These are phyloP conservation scores for Trogon melanurus DNA, from an alignment of 2,113 vertebrate genomes.

Conservation along the genomic window DNA sequence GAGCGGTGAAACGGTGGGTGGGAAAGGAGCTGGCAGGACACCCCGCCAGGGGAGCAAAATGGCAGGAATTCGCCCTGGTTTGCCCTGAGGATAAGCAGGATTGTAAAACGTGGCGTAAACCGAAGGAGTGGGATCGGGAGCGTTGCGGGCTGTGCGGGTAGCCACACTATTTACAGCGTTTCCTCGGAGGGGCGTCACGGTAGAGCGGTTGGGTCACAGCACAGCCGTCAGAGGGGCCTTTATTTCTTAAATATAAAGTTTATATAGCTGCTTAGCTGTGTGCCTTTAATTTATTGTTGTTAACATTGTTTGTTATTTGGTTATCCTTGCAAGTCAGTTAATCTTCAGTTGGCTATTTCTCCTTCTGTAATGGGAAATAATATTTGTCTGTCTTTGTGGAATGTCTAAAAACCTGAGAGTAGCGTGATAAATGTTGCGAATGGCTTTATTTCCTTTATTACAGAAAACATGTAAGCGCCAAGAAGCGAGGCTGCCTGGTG, in stretches of 20 bases:
- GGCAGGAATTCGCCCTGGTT: neutral
- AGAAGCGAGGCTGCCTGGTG: neutral
- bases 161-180: neutral
- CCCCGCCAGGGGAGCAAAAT: neutral
- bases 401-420: neutral
- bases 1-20: neutral
- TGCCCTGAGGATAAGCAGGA: neutral
- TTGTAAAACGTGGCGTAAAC: neutral
- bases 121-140: neutral
- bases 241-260: neutral
- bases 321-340: neutral
- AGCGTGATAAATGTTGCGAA: neutral
- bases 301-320: neutral
- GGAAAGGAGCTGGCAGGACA: neutral
- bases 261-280: neutral
- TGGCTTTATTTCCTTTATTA: neutral
- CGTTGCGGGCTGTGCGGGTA: neutral
- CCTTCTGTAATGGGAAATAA: neutral
- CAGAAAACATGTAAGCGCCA: neutral
- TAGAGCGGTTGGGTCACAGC: neutral
- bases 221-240: neutral
- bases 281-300: neutral
- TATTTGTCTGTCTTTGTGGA: neutral
- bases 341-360: neutral
- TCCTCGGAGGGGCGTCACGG: neutral